Evolutionary conservation across 2,888 invertebrate genomes (phyloP), one percentile per base, ranked within the genome.

Genomic region (Bellardia pandia): DNA sequence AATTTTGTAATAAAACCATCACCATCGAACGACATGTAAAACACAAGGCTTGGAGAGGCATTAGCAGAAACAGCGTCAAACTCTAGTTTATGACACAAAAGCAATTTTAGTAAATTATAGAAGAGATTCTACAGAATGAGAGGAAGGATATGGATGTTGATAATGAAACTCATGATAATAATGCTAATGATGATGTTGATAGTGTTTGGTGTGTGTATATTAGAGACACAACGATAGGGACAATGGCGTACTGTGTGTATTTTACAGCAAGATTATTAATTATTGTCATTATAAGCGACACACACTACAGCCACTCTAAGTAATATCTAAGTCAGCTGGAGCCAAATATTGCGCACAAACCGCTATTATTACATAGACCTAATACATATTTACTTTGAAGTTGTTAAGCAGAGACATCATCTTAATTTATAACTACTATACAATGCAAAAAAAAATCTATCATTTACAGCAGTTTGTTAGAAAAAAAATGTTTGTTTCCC

Each of bases 1-100:
- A 72, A 74, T 37, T 83, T 83, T 53, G 42, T 71, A 76, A 76
- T 76, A 83, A 82, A 75, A 40, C 51, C 51, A 53, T 75, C 69
- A 51, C 13, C 42, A n/a, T n/a, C n/a, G 53, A 64, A 11, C 62
- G 64, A 45, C 33, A 69, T 66, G 75, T 37, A 23, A 60, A 82
- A 60, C 42, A 42, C 53, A 51, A 51, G 16, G n/a, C 60, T 37
- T 11, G 30, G 5, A 53, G 33, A 72, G 40, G 8, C 5, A 45
- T 4, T 5, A 33, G 33, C 33, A 33, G 33, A 33, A 60, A 56
- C 80, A 42, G 16, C 16, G 16, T 14, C 7, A 45, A 23, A 68
- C 11, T 69, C n/a, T 68, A 51, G 42, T 74, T 74, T 69, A 53
- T 71, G 69, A 30, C 51, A 62, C 30, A 53, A 76, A 71, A 71